Conservation (phyloP, 35 echinoderm and acorn worm genomes). For the Patiria miniata region DNA sequence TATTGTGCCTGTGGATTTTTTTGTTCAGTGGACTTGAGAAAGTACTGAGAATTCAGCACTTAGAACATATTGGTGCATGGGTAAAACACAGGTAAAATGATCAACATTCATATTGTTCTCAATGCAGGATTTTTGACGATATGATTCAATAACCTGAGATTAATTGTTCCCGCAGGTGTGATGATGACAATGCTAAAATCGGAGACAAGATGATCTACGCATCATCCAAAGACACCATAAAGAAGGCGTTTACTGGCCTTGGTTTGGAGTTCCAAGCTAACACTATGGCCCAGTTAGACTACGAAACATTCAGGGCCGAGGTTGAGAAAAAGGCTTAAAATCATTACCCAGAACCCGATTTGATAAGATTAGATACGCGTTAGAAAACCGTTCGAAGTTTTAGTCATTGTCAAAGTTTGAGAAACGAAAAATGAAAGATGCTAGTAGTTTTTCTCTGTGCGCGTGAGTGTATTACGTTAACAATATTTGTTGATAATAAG, state of each 20-base stretch:
- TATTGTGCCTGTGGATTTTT: background rate
- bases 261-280: background rate
- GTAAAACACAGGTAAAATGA: background rate
- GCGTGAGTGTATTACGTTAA: too few species aligned
- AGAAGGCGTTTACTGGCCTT: background rate
- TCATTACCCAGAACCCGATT: background rate
- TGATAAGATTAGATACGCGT: background rate
- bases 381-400: background rate
- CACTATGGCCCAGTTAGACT: background rate
- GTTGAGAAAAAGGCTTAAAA: background rate
- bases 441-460: too few species aligned
- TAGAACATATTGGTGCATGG: background rate
- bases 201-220: background rate
- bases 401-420: background rate
- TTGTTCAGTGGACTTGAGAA: background rate
- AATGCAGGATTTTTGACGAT: background rate
- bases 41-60: background rate
- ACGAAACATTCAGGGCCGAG: background rate
- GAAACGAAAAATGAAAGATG: background rate
- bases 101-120: background rate
- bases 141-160: background rate
- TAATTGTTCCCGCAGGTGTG: conserved; percentile 2
- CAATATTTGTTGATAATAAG: background rate
- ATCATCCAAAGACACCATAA: background rate
- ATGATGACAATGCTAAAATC: background rate